Evolutionary conservation across 2,888 invertebrate species (phyloP), one percentile per base, ranked within the genome.

Genomic region (Blera fallax): DNA sequence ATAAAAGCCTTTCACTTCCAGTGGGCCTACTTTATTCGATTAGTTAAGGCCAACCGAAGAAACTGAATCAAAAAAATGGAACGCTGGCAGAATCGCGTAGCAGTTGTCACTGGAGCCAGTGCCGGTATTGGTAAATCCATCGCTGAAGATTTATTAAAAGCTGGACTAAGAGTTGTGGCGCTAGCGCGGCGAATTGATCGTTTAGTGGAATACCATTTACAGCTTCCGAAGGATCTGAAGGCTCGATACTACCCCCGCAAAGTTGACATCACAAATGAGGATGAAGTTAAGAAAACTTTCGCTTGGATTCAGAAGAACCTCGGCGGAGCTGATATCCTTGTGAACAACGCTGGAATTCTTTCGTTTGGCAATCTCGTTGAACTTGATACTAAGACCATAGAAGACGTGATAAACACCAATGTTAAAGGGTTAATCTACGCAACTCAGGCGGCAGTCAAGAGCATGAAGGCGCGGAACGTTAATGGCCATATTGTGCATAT

Each of bases 91-190:
- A 93, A 93, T 34, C 93, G 93, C 87, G 93, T 93, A 0, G 94
- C 94, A 0, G 91, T 94, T 24, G 94, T 94, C 73, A 94, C 94
- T 0, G 94, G 94, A 8, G 94, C 94, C 3, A 94, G 94, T 89
- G 91, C 92, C 0, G 94, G 94, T 1, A 94, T 94, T 65, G 94
- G 93, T 14, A 92, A 92, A 7, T 92, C 91, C 1, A 90, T 92
- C 37, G 90, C 90, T 0, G 88, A 88, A 58, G 89, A 90, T 27
- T 89, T 93, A 7, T 92, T 91, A 0, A 88, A 90, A 70, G 89
- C 90, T 14, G 94, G 94, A 5, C 88, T 94, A 87, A 91, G 91
- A 52, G 94, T 94, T 0, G 91, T 93, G 0, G 93, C 93, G 1
- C 89, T 93, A 78, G 93, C 93, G 0, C 89, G 93, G 77, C 91